Base-by-base conservation (phyloP, 2,888 invertebrate genomes). In the Dioctria rufipes region DNA sequence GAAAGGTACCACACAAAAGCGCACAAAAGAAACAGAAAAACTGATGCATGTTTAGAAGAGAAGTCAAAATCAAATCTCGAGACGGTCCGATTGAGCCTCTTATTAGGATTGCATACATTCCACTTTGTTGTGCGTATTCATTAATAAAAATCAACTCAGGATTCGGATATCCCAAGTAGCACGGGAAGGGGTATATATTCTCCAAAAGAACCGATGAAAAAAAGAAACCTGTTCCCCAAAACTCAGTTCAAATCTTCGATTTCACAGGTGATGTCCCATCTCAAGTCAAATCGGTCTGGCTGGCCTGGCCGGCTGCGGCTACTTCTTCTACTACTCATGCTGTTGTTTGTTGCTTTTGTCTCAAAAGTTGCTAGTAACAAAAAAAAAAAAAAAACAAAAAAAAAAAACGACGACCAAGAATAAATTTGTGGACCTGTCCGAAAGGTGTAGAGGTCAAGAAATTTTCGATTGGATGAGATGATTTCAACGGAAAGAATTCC, bases 351-450 rank as follows among this genome's bases (percentile, higher is more conserved):
- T 71, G 51, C 71, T 71, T 71, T 71, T 71, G 71, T 71, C 54
- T 71, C 71, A 71, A 58, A 11, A 9, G 39, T 71, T 49, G 49
- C 51, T 71, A 71, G 71, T 39, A 54, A 37, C 51, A 39, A 71
- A 39, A 51, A 71, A 54, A 39, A 25, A 25, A 25, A 25, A 25
- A 25, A 2, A 25, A 25, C 1, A 25, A 25, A 25, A 25, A 25
- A 25, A 25, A 25, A 25, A 25, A 25, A 54, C 39, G 71, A 40
- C 49, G 39, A 39, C 39, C 0, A 54, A 54, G 71, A 71, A 71
- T 71, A 54, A 71, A 71, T 71, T 71, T 71, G 71, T 71, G 71
- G 71, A 71, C 71, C 71, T 71, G 71, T 71, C 71, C 71, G 71
- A 54, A 54, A 71, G 71, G 71, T 71, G 71, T 71, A 71, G 71